Conservation (phyloP, 2,797 vertebrate species). For the Ctenochaetus hawaiiensis region DNA sequence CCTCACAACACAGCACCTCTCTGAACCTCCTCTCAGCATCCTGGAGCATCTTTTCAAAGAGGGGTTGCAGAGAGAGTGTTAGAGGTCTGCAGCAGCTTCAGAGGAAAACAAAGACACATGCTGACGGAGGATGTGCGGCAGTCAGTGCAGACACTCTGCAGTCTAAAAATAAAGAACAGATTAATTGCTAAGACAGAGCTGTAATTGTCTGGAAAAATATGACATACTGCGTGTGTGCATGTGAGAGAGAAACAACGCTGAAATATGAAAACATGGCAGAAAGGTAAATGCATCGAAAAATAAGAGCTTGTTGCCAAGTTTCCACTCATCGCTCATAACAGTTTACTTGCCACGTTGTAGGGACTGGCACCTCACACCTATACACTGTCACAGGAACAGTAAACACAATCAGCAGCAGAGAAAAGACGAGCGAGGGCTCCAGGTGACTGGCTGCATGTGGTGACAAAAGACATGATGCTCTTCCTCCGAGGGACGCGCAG, state of each 20-base stretch:
- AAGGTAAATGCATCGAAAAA: conserved; percentile 67
- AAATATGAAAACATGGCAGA: conserved; percentile 49
- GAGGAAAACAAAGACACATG: conserved; percentile 36
- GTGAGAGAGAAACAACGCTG: conserved; percentile 36
- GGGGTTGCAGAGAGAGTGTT: conserved; percentile 64
- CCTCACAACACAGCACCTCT: conserved; percentile 86
- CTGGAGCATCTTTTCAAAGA: conserved; percentile 84
- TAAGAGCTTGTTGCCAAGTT: conserved; percentile 77
- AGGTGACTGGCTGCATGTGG: conserved; percentile 8
- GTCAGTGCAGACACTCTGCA: background rate
- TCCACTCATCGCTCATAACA: conserved; percentile 83
- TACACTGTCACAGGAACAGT: conserved; percentile 78
- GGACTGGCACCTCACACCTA: conserved; percentile 77
- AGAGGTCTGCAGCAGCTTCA: conserved; percentile 45
- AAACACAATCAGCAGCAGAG: conserved; percentile 65
- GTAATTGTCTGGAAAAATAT: background rate
- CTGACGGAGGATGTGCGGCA: conserved; percentile 10
- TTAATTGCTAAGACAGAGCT: background rate
- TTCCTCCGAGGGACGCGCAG: conserved; percentile 9
- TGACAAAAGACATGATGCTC: conserved; percentile 12
- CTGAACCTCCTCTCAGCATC: conserved; percentile 89
- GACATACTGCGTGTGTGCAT: background rate
- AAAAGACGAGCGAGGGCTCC: conserved; percentile 22
- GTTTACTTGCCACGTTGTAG: conserved; percentile 78
- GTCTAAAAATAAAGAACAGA: background rate